These are phyloP conservation scores for Adelosebastes latens DNA, from an alignment of 2,797 vertebrate genomes.

Conservation along the genomic window DNA sequence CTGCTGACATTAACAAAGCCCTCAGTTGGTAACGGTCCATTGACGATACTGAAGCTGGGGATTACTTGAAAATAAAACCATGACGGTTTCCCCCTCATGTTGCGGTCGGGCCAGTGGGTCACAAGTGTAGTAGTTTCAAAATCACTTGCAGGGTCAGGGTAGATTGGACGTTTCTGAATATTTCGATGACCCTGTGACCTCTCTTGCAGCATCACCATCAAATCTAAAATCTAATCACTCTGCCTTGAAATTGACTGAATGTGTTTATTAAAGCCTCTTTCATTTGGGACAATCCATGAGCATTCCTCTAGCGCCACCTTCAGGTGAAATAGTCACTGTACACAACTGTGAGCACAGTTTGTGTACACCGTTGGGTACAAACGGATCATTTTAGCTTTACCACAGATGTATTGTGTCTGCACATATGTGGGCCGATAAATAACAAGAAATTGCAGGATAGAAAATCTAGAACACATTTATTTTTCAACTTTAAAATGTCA, in stretches of 20 bases:
- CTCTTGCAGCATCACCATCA: neutral
- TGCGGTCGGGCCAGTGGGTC: neutral
- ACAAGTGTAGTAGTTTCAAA: neutral
- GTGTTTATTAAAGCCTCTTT: neutral
- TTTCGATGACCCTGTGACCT: neutral
- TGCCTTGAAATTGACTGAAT: neutral
- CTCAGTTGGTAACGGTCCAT: neutral
- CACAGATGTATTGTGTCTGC: neutral
- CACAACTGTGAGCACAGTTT: neutral
- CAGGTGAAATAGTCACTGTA: neutral
- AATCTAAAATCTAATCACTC: neutral
- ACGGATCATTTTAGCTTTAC: neutral
- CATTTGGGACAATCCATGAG: neutral
- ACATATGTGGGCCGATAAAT: neutral
- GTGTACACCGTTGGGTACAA: neutral
- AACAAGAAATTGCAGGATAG: neutral
- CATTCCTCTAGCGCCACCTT: constrained; percentile 15
- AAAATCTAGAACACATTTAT: neutral
- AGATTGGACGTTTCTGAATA: neutral
- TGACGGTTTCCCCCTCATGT: neutral
- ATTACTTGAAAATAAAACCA: constrained; percentile 37
- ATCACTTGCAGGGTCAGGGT: neutral
- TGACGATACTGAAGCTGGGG: constrained; percentile 37
- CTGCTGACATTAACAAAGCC: constrained; percentile 37
- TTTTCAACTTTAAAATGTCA: neutral